These are phyloP conservation scores for Alectoris magna DNA, from an alignment of 2,797 vertebrate species.

Conservation along the genomic window DNA sequence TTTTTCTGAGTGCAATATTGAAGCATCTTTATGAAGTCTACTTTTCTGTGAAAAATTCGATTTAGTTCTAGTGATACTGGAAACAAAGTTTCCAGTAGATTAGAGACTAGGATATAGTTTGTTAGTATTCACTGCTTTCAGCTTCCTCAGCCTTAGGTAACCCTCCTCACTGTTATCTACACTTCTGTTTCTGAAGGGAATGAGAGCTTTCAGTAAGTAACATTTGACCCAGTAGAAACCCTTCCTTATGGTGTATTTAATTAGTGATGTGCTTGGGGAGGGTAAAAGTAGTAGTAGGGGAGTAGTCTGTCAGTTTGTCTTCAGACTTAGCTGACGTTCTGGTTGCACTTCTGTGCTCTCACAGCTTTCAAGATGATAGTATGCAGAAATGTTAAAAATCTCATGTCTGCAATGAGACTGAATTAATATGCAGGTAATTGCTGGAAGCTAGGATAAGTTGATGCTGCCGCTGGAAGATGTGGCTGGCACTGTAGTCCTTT, in stretches of 20 bases:
- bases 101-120: background rate
- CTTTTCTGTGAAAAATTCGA: background rate
- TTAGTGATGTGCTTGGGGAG: background rate
- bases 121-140: background rate
- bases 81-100: too few species aligned
- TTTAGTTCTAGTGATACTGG: background rate
- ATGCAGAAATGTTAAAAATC: background rate
- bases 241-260: background rate
- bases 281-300: background rate
- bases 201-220: background rate
- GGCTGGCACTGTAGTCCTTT: background rate
- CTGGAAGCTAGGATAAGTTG: background rate
- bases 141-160: background rate
- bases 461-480: background rate
- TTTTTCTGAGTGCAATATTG: background rate
- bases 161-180: background rate
- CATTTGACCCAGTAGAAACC: background rate
- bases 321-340: background rate
- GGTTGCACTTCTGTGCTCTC: background rate
- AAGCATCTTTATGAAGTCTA: background rate
- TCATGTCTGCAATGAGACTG: background rate
- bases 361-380: background rate
- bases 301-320: background rate
- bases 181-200: background rate
- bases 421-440: background rate